phyloP scores from a whole-genome alignment of 2,888 invertebrate genomes.

The Dolichopus griseipennis region DNA sequence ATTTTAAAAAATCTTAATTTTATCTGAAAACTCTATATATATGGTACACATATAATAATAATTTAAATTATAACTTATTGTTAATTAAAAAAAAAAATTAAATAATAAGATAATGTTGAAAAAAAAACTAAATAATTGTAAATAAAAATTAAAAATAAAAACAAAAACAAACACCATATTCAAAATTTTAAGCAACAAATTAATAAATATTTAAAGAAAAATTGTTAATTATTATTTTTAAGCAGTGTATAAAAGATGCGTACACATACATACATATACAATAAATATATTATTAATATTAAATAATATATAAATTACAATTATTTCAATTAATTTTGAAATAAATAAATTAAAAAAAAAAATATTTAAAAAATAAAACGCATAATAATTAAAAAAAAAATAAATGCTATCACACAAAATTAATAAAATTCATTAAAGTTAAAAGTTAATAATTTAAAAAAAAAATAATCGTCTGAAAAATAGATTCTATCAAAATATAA shows the following conservation, averaged over 20 bases:
- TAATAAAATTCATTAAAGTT: neutral
- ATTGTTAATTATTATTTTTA: neutral
- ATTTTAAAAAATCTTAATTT: too few relatives aligned
- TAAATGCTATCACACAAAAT: neutral
- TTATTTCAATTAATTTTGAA: neutral
- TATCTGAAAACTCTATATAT: too few relatives aligned
- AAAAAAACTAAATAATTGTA: neutral
- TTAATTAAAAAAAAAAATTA: neutral
- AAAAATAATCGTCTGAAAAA: neutral
- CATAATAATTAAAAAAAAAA: neutral
- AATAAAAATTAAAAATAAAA: slow-evolving; percentile 1
- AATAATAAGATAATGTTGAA: neutral
- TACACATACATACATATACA: too few relatives aligned
- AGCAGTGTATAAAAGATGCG: neutral
- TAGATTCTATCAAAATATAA: neutral
- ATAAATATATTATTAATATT: neutral
- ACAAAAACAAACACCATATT: neutral
- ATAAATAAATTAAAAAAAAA: neutral
- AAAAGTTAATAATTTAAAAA: neutral
- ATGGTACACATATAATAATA: too few relatives aligned
- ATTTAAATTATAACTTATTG: neutral
- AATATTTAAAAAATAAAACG: too few relatives aligned
- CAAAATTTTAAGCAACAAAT: neutral
- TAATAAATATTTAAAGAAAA: neutral
- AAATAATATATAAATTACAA: neutral